phyloP scores from a whole-genome alignment of 2,888 invertebrate species.

The Mactromeris polynyma region DNA sequence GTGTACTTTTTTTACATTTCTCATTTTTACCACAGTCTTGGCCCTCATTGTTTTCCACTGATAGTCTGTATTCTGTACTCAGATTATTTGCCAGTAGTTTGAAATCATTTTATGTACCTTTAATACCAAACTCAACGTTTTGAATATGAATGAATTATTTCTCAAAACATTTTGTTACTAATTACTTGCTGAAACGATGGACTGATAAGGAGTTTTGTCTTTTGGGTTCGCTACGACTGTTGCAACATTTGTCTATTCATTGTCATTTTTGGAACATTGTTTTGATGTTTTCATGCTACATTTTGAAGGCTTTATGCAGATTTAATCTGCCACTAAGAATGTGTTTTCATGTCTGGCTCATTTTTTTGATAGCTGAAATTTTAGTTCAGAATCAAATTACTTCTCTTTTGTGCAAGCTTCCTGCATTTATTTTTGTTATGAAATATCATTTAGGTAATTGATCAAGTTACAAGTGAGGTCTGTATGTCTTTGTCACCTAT shows the following conservation, averaged over 20 bases:
- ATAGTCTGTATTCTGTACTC: neutral
- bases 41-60: neutral
- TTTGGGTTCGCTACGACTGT: too few species aligned
- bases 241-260: too few species aligned
- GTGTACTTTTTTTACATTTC: neutral
- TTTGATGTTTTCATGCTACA: neutral
- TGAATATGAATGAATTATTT: too few species aligned
- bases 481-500: neutral
- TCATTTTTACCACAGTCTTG: neutral
- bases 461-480: neutral
- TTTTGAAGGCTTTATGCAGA: neutral
- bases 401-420: neutral
- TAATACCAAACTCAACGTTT: neutral
- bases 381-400: neutral
- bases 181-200: too few species aligned
- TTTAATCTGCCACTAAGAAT: neutral
- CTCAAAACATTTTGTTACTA: too few species aligned
- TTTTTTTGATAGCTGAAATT: neutral
- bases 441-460: neutral
- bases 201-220: too few species aligned
- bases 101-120: neutral
- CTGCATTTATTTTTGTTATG: neutral
- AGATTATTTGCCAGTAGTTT: slow-evolving; percentile 12
- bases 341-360: neutral
- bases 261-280: too few species aligned